phyloP scores from a whole-genome alignment of 2,797 vertebrate genomes.

The Microchirus variegatus region DNA sequence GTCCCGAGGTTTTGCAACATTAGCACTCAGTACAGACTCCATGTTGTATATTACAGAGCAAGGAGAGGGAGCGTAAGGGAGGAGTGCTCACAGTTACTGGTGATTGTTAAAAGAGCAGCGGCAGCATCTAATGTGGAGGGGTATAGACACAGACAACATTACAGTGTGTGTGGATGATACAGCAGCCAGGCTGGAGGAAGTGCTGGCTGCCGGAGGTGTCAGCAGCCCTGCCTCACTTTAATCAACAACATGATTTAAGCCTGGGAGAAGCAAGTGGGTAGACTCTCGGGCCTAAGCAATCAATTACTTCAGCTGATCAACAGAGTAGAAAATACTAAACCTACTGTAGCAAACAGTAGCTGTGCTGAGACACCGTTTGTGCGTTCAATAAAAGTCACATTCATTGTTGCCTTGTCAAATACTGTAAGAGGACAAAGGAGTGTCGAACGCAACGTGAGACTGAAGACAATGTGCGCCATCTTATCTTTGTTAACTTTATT shows the following conservation, averaged over 20 bases:
- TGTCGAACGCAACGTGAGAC: constrained; percentile 14
- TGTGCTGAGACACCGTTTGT: constrained; percentile 31
- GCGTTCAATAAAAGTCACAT: constrained; percentile 34
- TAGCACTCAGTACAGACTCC: constrained; percentile 71
- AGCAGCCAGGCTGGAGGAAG: constrained; percentile 27
- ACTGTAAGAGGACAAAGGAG: constrained; percentile 22
- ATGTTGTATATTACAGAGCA: constrained; percentile 51
- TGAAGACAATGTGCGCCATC: constrained; percentile 33
- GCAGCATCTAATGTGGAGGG: constrained; percentile 38
- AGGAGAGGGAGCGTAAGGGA: constrained; percentile 43
- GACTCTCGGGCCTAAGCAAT: constrained; percentile 60
- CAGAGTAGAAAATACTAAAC: constrained; percentile 60
- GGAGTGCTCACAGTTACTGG: constrained; percentile 37
- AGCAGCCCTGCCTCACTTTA: constrained; percentile 58
- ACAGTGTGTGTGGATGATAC: constrained; percentile 3
- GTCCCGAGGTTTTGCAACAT: constrained; percentile 79
- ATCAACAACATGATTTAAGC: constrained; percentile 71
- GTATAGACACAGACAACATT: constrained; percentile 60
- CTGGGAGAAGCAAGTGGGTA: constrained; percentile 60
- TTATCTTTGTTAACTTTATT: constrained; percentile 33
- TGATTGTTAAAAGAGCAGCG: constrained; percentile 49
- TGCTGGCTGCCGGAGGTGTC: constrained; percentile 42
- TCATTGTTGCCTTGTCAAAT: constrained; percentile 35
- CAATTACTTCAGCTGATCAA: constrained; percentile 68
- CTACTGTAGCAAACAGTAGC: constrained; percentile 46